phyloP scores from a whole-genome alignment of 2,113 vertebrate genomes.

The Zosterops hypoxanthus region DNA sequence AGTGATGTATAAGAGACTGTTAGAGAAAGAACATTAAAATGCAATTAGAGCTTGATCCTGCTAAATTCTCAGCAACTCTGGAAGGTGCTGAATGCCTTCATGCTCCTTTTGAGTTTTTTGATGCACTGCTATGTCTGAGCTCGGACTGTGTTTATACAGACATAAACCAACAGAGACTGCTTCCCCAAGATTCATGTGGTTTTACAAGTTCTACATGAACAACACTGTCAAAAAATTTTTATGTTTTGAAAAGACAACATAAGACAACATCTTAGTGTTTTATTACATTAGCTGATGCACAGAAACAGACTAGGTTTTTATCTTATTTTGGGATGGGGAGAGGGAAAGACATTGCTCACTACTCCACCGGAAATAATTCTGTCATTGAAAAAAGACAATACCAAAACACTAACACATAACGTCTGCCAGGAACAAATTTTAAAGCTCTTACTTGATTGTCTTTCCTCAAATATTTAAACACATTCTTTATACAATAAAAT shows the following conservation, averaged over 20 bases:
- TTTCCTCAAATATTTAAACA: background rate
- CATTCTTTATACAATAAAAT: background rate
- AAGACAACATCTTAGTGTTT: background rate
- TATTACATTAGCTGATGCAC: background rate
- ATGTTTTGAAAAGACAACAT: background rate
- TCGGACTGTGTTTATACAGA: background rate
- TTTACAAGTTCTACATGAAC: background rate
- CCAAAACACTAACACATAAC: background rate
- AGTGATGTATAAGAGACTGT: background rate
- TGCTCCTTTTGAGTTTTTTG: background rate
- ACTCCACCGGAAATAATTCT: background rate
- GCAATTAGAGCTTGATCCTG: conserved; percentile 1
- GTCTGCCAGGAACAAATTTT: background rate
- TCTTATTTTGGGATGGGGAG: background rate
- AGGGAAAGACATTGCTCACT: background rate
- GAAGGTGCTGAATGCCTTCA: background rate
- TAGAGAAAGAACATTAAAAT: conserved; percentile 34
- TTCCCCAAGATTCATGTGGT: background rate
- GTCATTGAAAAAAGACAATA: background rate
- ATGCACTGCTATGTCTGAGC: background rate
- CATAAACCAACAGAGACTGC: background rate
- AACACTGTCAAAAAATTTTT: background rate
- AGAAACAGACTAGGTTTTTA: background rate
- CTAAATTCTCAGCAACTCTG: background rate
- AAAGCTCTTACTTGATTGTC: background rate